These are phyloP conservation scores for Apeira syringaria DNA, from an alignment of 2,888 invertebrate species.

Conservation along the genomic window DNA sequence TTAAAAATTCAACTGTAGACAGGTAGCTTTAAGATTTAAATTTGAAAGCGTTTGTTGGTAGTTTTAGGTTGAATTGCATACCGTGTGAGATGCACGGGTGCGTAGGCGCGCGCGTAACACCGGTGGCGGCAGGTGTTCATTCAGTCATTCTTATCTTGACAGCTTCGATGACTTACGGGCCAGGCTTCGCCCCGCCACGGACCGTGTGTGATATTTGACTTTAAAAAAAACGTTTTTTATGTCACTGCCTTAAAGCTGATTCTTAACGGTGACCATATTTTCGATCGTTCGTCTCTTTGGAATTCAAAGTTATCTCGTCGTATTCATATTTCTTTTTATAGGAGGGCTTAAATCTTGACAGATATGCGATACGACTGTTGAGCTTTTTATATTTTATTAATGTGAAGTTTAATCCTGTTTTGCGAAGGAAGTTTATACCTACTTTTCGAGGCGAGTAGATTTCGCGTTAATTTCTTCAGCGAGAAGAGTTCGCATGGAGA, in stretches of 20 bases:
- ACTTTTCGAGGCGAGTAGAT: constrained; percentile 37
- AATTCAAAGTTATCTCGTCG: constrained; percentile 66
- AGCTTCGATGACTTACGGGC: constrained; percentile 80
- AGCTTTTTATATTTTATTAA: too few relatives aligned
- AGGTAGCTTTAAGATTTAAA: constrained; percentile 41
- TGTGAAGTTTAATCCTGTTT: too few relatives aligned
- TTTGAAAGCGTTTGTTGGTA: constrained; percentile 30
- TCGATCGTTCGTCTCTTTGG: constrained; percentile 64
- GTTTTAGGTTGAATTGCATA: constrained; percentile 55
- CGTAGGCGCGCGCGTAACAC: constrained; percentile 79
- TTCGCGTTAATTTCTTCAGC: constrained; percentile 41
- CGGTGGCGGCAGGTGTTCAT: constrained; percentile 80
- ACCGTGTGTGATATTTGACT: constrained; percentile 74
- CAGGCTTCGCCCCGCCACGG: constrained; percentile 47
- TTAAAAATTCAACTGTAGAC: constrained; percentile 50
- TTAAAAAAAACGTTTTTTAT: constrained; percentile 63
- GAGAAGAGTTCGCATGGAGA: too few relatives aligned
- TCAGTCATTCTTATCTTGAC: constrained; percentile 82
- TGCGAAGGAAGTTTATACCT: too few relatives aligned
- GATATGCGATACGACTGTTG: constrained; percentile 47
- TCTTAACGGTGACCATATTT: constrained; percentile 79
- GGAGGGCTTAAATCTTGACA: constrained; percentile 60
- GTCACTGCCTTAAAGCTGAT: constrained; percentile 73
- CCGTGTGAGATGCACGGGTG: constrained; percentile 47
- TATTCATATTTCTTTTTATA: constrained; percentile 55